Evolutionary conservation across 2,797 vertebrate genomes (phyloP).

Genomic region (Chaetophractus vellerosus): DNA sequence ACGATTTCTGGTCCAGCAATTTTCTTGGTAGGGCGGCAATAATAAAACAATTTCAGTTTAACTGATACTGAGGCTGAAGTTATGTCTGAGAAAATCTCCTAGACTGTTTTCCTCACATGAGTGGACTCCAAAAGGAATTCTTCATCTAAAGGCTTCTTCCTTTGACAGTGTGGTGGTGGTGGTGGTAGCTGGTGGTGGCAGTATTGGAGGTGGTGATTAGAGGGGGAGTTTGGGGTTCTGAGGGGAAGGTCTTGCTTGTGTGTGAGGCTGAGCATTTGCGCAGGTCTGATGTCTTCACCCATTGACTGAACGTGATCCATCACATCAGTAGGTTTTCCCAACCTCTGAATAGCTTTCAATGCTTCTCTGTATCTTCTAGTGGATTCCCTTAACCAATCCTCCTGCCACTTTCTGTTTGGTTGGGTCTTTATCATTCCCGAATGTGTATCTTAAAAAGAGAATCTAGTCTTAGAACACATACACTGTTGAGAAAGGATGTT

Average conservation of each 20-base stretch:
- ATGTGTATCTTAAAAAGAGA: conserved; percentile 11
- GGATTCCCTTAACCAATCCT: background rate
- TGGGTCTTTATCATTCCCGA: background rate
- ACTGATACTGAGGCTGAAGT: conserved; percentile 1
- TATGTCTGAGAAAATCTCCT: conserved; percentile 2
- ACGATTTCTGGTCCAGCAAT: background rate
- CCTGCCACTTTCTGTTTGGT: background rate
- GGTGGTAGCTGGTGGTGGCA: too few relatives aligned
- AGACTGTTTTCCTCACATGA: background rate
- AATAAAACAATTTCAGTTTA: conserved; percentile 4
- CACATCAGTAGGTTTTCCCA: background rate
- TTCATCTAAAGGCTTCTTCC: background rate
- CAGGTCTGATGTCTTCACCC: background rate
- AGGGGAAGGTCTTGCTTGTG: too few relatives aligned
- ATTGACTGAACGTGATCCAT: background rate
- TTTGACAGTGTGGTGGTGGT: background rate
- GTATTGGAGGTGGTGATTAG: too few relatives aligned
- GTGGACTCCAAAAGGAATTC: background rate
- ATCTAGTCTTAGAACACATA: background rate
- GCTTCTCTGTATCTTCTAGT: background rate
- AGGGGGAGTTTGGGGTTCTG: too few relatives aligned
- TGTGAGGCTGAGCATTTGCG: background rate
- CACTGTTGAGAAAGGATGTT: background rate
- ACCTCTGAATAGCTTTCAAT: background rate
- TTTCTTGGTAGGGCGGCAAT: conserved; percentile 41